Percentiles rank a stretch among this genome's conserved stretches.
phyloP scores from a whole-genome alignment of 2,797 vertebrate genomes.

The Cheirogaleus major region DNA sequence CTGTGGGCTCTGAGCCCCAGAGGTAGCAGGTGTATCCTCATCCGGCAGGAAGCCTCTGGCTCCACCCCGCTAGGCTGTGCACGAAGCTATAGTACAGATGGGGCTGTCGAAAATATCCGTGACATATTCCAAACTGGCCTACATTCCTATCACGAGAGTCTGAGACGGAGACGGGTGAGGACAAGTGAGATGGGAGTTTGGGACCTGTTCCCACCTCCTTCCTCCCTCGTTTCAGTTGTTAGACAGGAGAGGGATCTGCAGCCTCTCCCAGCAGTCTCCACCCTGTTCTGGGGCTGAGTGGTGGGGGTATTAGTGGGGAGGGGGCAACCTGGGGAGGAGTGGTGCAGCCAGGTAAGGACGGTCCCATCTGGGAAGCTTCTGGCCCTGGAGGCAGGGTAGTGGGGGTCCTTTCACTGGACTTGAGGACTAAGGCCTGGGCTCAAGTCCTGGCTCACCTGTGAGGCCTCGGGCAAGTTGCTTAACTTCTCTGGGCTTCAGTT shows the following conservation, averaged over 20 bases:
- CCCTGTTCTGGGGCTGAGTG: neutral
- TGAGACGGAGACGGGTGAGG: slow-evolving; percentile 43
- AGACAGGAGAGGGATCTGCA: slow-evolving; percentile 1
- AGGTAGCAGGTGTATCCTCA: slow-evolving; percentile 64
- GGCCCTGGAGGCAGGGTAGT: neutral
- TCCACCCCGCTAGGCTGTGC: slow-evolving; percentile 54
- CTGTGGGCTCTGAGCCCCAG: slow-evolving; percentile 31
- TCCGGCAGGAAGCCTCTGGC: slow-evolving; percentile 40
- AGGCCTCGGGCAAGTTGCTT: neutral
- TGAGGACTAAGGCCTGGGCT: neutral
- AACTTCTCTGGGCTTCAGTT: slow-evolving; percentile 2
- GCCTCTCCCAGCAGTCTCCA: neutral
- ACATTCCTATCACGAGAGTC: slow-evolving; percentile 73
- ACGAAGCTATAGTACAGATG: slow-evolving; percentile 70
- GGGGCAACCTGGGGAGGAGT: no score
- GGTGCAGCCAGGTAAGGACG: neutral
- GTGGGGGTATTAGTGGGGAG: neutral
- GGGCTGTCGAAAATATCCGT: slow-evolving; percentile 80
- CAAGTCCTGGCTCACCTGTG: neutral
- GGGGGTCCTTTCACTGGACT: neutral
- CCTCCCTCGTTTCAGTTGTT: slow-evolving; percentile 10
- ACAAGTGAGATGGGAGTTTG: slow-evolving; percentile 53
- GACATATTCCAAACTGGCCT: slow-evolving; percentile 82
- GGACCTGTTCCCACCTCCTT: slow-evolving; percentile 65
- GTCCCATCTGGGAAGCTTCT: neutral